Conservation (phyloP, 1,140 invertebrate species). For the Berghia stephanieae region DNA sequence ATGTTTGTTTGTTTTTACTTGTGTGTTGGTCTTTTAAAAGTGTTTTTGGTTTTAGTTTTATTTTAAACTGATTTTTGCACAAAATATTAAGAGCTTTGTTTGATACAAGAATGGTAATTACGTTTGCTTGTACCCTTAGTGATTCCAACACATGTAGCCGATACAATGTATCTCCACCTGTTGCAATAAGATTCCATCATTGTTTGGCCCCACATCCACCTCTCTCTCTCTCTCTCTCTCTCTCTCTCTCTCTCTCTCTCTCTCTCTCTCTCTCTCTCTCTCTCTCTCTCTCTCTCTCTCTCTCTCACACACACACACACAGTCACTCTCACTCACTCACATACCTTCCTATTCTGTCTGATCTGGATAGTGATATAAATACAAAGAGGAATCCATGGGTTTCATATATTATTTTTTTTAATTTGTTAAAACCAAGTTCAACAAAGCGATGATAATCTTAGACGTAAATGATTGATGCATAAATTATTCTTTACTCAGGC, state of each 20-base stretch:
- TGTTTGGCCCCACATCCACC: background rate
- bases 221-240: slow-evolving; percentile 9
- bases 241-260: slow-evolving; percentile 9
- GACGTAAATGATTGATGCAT: background rate
- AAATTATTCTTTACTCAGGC: background rate
- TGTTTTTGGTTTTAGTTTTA: too few species aligned
- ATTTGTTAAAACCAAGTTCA: background rate
- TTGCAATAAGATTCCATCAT: background rate
- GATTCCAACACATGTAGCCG: background rate
- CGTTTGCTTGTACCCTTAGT: background rate
- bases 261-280: slow-evolving; percentile 8
- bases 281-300: background rate
- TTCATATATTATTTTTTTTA: background rate
- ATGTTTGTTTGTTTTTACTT: too few species aligned
- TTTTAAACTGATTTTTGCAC: too few species aligned
- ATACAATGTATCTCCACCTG: background rate
- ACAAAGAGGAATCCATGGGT: background rate
- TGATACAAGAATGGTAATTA: background rate
- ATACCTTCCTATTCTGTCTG: background rate
- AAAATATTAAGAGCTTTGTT: too few species aligned
- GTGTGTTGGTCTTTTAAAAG: too few species aligned
- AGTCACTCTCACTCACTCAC: slow-evolving; percentile 17
- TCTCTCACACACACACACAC: background rate
- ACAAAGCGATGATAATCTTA: background rate
- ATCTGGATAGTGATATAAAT: background rate